Base-by-base conservation (phyloP, 1,140 invertebrate genomes). In the Ephestia elutella region DNA sequence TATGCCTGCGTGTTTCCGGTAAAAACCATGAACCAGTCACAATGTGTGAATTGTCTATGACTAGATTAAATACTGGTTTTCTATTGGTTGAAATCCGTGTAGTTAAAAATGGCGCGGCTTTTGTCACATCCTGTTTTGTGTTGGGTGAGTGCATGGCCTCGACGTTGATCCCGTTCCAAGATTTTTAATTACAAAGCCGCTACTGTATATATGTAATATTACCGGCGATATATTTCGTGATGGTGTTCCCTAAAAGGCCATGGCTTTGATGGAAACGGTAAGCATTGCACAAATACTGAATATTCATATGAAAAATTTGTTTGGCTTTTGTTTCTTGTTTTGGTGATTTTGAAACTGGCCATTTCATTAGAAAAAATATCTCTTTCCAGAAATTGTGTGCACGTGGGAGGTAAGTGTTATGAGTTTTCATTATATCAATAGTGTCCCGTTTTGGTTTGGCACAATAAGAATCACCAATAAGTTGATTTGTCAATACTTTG, bases 241-340 rank as follows among this genome's bases (percentile, higher is more conserved):
- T 89, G 87, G 82, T 89, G 85, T 86, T 82, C 78, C 78, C 73
- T 80, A 87, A 86, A 79, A 86, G 83, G 85, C 85, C 80, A 89
- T 89, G 86, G 87, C 87, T 89, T 84, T 88, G 82, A 87, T 87
- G 84, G 88, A 89, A 87, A 87, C 86, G 86, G 87, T 89, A 86
- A 89, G 87, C 65, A 70, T 66, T 63, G 54, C 56, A 68, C 78
- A 83, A 62, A 74, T 71, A 66, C 70, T 76, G 73, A 66, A 59
- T 59, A 78, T 73, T 74, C 70, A 74, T 65, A 62, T 78, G 70
- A 70, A 75, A 75, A 79, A 78, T 78, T 84, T 86, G 83, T 88
- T 88, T 87, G 84, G 83, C 84, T 88, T 87, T 89, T 88, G 86
- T 89, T 88, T 88, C 86, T 88, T 89, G 87, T 89, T 88, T 87